Conservation (phyloP, 2,113 vertebrate genomes). For the Rhinopomastus cyanomelas region DNA sequence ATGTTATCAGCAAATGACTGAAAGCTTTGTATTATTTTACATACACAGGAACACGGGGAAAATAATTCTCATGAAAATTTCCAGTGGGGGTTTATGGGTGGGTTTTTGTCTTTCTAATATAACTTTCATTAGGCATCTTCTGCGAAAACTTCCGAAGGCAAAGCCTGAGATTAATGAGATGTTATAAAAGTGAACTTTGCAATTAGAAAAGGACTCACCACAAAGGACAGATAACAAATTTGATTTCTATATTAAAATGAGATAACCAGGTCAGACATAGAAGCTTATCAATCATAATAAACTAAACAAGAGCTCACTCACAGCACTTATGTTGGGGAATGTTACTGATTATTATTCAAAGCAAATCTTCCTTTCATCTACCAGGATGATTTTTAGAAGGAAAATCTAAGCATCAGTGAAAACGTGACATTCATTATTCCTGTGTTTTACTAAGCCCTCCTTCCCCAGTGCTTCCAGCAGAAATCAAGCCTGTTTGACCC, state of each 20-base stretch:
- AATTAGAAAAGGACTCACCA: not conserved
- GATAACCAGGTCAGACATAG: not conserved
- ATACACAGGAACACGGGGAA: not conserved
- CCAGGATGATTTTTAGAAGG: not conserved
- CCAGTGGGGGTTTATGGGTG: not conserved
- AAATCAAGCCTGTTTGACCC: conserved; percentile 27
- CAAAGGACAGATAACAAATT: not conserved
- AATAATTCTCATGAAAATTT: not conserved
- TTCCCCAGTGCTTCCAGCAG: not conserved
- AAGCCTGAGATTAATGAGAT: not conserved
- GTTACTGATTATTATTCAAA: not conserved
- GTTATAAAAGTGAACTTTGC: not conserved
- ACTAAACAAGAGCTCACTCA: not conserved
- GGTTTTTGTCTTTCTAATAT: not conserved
- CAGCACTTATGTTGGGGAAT: not conserved
- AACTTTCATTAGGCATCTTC: not conserved
- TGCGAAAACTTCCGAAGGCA: not conserved
- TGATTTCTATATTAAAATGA: not conserved
- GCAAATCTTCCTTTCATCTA: not conserved
- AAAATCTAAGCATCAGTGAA: not conserved
- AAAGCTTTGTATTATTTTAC: not conserved
- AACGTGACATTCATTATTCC: not conserved
- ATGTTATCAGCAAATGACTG: not conserved
- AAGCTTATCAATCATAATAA: not conserved
- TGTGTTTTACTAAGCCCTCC: not conserved